phyloP scores from a whole-genome alignment of 2,888 invertebrate species.

The Tipula helvola region DNA sequence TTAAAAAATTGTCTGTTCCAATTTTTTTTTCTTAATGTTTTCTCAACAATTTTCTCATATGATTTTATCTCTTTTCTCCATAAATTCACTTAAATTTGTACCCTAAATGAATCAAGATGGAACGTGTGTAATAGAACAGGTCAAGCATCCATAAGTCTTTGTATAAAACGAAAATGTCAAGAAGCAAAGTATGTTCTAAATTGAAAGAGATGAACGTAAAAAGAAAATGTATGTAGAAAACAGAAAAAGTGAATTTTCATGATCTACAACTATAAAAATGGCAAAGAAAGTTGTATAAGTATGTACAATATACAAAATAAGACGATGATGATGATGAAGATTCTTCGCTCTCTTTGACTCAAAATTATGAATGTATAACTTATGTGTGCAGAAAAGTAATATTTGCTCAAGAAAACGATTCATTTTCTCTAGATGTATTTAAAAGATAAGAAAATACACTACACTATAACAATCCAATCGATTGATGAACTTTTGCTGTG shows the following conservation, averaged over 20 bases:
- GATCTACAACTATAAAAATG: background rate
- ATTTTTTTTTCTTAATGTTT: background rate
- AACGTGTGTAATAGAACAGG: background rate
- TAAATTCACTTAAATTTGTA: background rate
- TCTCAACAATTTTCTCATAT: background rate
- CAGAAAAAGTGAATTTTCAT: background rate
- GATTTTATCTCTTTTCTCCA: background rate
- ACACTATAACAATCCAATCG: background rate
- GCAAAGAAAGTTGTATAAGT: background rate
- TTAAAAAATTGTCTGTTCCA: background rate
- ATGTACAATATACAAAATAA: background rate
- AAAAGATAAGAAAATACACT: background rate
- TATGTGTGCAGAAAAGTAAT: background rate
- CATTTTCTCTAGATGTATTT: background rate
- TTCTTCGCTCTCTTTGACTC: background rate
- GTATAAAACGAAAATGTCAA: background rate
- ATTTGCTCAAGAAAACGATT: background rate
- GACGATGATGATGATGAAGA: background rate
- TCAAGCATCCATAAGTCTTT: background rate
- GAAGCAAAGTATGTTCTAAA: background rate
- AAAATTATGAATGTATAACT: background rate
- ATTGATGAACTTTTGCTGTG: background rate
- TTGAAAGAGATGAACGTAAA: background rate
- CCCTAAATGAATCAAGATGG: background rate
- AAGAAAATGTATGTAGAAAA: background rate